Evolutionary conservation across 1,140 invertebrate genomes (phyloP), one percentile per base, ranked within the genome.

Genomic region (Hermetia illucens): DNA sequence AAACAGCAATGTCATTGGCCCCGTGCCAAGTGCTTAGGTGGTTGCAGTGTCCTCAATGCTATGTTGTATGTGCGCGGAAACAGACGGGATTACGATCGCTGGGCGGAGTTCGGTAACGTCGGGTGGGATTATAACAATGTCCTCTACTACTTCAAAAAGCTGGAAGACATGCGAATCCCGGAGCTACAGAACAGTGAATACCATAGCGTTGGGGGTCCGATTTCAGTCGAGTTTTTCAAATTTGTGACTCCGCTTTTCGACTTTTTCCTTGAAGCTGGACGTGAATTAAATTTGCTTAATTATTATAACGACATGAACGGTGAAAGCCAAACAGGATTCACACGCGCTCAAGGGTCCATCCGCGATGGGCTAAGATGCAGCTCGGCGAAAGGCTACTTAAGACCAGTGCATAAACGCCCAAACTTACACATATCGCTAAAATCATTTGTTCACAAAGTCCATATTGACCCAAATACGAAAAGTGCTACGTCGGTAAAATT

Each of bases 31-130:
- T 78, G 81, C 22, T 53, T 88, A 4, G 90, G 90, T 8, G 90
- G 91, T 3, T 79, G 74, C 2, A 86, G 82, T 45, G 74, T 77
- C 3, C 59, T 92, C 10, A 93, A 93, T 52, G 86, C 82, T 3
- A 91, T 93, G 86, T 67, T 89, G 24, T 93, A 91, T 46, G 72
- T 90, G 0, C 63, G 89, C 21, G 89, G 89, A 1, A 88, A 93
- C 61, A 72, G 68, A 24, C 63, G 58, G 3, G 88, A 93, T 61
- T 95, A 91, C 51, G 82, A 95, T 51, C 55, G 70, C 12, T 94
- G 87, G 86, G 74, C 73, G 16, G 58, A 60, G 22, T 50, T 74
- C 56, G 83, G 71, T 45, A 89, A 79, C 58, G 36, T 53, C 3
- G 82, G 72, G 12, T 90, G 85, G 71, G 68, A 77, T 15, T 81